phyloP scores from a whole-genome alignment of 2,888 invertebrate species.

The Fragum fragum region DNA sequence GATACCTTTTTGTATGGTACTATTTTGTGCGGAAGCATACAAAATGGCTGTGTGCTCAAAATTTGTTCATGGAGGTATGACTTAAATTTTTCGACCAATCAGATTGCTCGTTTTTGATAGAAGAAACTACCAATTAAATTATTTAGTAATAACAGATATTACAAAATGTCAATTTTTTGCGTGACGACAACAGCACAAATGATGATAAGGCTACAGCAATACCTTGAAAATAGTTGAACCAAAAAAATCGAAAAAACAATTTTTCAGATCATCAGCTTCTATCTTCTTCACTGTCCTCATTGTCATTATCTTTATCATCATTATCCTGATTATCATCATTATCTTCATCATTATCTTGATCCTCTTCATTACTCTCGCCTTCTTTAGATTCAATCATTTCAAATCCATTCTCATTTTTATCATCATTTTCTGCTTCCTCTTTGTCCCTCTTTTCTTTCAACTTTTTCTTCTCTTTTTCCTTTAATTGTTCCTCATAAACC shows the following conservation, averaged over 20 bases:
- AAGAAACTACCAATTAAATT: too few relatives aligned
- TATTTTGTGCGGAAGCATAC: too few relatives aligned
- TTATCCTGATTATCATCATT: conserved; percentile 31
- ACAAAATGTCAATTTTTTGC: too few relatives aligned
- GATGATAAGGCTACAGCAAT: too few relatives aligned
- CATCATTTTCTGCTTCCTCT: conserved; percentile 61
- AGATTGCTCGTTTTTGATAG: too few relatives aligned
- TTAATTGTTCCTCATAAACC: conserved; percentile 67
- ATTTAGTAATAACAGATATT: too few relatives aligned
- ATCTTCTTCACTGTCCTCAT: conserved; percentile 26
- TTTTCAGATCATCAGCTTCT: conserved; percentile 23
- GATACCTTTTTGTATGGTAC: too few relatives aligned
- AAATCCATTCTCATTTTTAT: conserved; percentile 47
- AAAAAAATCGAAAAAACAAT: neutral
- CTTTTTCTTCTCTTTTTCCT: conserved; percentile 67
- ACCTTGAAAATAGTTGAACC: neutral
- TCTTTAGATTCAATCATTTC: conserved; percentile 27
- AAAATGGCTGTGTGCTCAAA: too few relatives aligned
- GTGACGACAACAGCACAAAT: too few relatives aligned
- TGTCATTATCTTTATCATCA: conserved; percentile 40
- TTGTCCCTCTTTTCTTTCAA: conserved; percentile 41
- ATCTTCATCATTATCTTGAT: conserved; percentile 40
- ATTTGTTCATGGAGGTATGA: too few relatives aligned
- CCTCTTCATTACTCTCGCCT: conserved; percentile 33
- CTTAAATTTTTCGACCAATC: too few relatives aligned